A percentile compares a stretch with the other conserved stretches of the same genome.
Conservation (phyloP, 2,797 vertebrate genomes). For the Galago senegalensis region DNA sequence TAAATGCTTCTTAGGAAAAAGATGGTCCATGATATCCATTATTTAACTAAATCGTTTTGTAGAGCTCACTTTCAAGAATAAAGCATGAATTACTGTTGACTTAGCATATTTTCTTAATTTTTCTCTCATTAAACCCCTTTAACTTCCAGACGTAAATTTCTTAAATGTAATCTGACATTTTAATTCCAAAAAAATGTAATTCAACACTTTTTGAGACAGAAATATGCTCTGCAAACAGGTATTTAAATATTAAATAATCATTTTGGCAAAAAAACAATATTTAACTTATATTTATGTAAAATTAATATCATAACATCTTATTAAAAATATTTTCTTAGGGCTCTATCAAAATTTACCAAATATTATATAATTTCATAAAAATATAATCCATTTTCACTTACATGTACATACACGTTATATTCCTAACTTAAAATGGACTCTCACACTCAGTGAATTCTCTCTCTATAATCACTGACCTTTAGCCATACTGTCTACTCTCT, state of each 20-base stretch:
- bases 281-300: background rate
- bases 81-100: background rate
- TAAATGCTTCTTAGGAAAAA: constrained; percentile 37
- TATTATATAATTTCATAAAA: background rate
- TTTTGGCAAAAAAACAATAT: background rate
- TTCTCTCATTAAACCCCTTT: background rate
- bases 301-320: background rate
- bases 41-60: background rate
- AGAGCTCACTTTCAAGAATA: constrained; percentile 34
- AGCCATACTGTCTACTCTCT: background rate
- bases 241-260: background rate
- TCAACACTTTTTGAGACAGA: background rate
- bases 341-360: background rate
- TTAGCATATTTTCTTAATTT: constrained; percentile 18
- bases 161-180: background rate
- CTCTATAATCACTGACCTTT: background rate
- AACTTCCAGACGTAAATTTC: background rate
- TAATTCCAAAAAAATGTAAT: constrained; percentile 32
- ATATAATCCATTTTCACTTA: background rate
- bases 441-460: background rate
- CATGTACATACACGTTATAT: background rate
- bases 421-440: constrained; percentile 8
- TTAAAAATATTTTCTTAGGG: background rate
- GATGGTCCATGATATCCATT: background rate
- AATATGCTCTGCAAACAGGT: background rate